Conservation (phyloP, 2,888 invertebrate species). For the Isotomurus palustris region DNA sequence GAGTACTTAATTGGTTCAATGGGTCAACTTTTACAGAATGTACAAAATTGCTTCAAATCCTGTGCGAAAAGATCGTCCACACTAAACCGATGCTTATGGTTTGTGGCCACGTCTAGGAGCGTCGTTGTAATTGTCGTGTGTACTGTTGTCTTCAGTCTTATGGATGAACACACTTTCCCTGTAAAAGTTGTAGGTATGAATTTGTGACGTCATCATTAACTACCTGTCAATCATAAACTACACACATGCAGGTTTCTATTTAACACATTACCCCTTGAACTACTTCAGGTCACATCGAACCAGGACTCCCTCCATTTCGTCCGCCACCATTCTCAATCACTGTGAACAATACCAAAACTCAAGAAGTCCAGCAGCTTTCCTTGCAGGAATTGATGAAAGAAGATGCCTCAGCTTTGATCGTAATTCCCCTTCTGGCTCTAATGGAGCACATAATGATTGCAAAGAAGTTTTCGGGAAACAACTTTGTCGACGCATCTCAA, state of each 20-base stretch:
- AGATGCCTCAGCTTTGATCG: constrained; percentile 76
- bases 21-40: constrained; percentile 22
- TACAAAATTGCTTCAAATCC: constrained; percentile 30
- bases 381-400: constrained; percentile 70
- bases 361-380: constrained; percentile 55
- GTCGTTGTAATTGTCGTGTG: constrained; percentile 71
- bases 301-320: constrained; percentile 51
- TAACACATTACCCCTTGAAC: neutral
- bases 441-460: constrained; percentile 90
- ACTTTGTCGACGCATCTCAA: constrained; percentile 51
- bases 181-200: constrained; percentile 35
- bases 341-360: constrained; percentile 52
- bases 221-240: neutral
- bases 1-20: neutral
- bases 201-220: neutral
- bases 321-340: constrained; percentile 54
- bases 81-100: constrained; percentile 61
- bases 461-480: constrained; percentile 68
- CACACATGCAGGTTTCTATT: neutral
- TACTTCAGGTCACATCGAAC: constrained; percentile 56
- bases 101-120: constrained; percentile 69
- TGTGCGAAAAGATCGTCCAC: constrained; percentile 33
- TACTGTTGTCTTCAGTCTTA: constrained; percentile 54
- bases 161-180: constrained; percentile 17
- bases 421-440: constrained; percentile 76